Evolutionary conservation across 2,797 vertebrate genomes (phyloP).

Genomic region (Sebastes oblongus): DNA sequence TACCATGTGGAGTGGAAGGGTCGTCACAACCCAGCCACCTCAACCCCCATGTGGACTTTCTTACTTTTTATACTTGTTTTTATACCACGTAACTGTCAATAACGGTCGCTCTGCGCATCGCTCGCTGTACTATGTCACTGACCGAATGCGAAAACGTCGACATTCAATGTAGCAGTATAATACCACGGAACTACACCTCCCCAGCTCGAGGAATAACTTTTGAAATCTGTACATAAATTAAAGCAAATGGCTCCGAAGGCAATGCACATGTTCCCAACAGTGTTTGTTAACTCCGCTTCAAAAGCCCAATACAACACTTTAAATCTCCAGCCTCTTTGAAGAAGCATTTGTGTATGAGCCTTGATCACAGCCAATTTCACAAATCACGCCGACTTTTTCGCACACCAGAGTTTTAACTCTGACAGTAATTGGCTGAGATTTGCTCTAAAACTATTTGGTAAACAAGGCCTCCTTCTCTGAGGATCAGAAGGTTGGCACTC

Average conservation of each 20-base stretch:
- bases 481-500: slow-evolving; percentile 19
- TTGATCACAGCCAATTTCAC: slow-evolving; percentile 44
- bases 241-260: not conserved
- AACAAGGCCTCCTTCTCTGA: slow-evolving; percentile 39
- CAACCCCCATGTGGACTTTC: too few species aligned
- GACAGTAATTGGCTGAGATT: slow-evolving; percentile 57
- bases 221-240: not conserved
- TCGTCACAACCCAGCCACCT: too few species aligned
- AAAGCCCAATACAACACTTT: slow-evolving; percentile 27
- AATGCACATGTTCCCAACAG: slow-evolving; percentile 9
- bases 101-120: too few species aligned
- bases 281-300: slow-evolving; percentile 25
- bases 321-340: slow-evolving; percentile 42
- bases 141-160: too few species aligned
- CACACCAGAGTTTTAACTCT: slow-evolving; percentile 23
- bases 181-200: not conserved
- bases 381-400: slow-evolving; percentile 27
- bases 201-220: not conserved
- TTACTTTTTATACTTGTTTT: too few species aligned
- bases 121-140: too few species aligned
- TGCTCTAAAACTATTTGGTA: slow-evolving; percentile 25
- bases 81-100: too few species aligned
- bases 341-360: not conserved
- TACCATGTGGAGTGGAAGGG: too few species aligned
- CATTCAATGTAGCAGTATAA: not conserved